These are phyloP conservation scores for Barbus barbus DNA, from an alignment of 2,113 vertebrate species.

Conservation along the genomic window DNA sequence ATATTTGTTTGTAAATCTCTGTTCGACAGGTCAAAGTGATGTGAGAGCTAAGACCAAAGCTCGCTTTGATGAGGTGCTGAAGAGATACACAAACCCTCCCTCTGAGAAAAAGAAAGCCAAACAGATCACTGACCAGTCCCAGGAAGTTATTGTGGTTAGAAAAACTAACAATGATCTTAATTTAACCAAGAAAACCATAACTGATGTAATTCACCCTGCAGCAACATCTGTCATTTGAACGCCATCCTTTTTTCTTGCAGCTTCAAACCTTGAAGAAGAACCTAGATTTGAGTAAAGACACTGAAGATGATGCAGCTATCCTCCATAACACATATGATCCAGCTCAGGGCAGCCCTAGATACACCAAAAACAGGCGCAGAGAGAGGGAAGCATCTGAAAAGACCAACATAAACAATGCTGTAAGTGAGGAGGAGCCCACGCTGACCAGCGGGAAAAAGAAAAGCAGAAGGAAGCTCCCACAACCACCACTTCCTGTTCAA, in stretches of 20 bases:
- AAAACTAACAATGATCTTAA: neutral
- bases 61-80: slow-evolving; percentile 86
- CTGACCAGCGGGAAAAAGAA: slow-evolving; percentile 70
- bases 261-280: slow-evolving; percentile 80
- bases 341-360: slow-evolving; percentile 77
- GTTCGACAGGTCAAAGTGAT: slow-evolving; percentile 84
- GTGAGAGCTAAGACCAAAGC: slow-evolving; percentile 86
- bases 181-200: neutral
- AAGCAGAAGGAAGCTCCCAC: slow-evolving; percentile 72
- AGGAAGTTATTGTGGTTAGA: slow-evolving; percentile 83
- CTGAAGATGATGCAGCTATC: slow-evolving; percentile 76
- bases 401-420: slow-evolving; percentile 69
- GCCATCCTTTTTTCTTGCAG: slow-evolving; percentile 68
- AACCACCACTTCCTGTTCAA: slow-evolving; percentile 53
- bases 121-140: slow-evolving; percentile 70
- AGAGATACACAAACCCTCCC: slow-evolving; percentile 74
- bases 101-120: slow-evolving; percentile 75
- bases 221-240: neutral
- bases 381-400: slow-evolving; percentile 74
- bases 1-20: slow-evolving; percentile 20
- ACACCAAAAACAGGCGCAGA: slow-evolving; percentile 79
- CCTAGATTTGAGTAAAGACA: slow-evolving; percentile 77
- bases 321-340: slow-evolving; percentile 74
- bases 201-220: neutral
- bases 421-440: slow-evolving; percentile 66